A percentile compares a stretch with the other conserved stretches of the same genome.
These are phyloP conservation scores for Pilophorus perplexus DNA, from an alignment of 2,888 invertebrate genomes.

Conservation along the genomic window DNA sequence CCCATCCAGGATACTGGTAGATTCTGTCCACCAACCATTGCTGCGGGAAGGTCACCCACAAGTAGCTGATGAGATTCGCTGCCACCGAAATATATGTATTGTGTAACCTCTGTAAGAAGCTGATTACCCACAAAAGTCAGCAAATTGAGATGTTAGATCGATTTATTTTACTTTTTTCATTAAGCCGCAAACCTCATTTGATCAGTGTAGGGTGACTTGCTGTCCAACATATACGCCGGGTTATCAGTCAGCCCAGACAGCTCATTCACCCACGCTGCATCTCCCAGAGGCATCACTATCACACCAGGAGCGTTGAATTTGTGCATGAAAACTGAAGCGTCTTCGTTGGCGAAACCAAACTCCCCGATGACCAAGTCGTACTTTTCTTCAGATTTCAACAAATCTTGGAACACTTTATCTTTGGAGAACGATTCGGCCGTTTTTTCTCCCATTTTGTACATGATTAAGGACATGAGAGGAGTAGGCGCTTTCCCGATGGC, in stretches of 20 bases:
- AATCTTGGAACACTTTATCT: neutral
- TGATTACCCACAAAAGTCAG: too few species aligned
- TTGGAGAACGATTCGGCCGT: neutral
- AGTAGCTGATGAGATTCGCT: conserved; percentile 15
- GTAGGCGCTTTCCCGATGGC: neutral
- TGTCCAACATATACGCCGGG: conserved; percentile 41
- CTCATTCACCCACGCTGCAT: conserved; percentile 41
- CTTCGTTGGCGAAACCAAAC: conserved; percentile 40
- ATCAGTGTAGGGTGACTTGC: conserved; percentile 33
- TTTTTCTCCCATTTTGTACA: conserved; percentile 5
- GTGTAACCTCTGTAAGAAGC: conserved; percentile 24
- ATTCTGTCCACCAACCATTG: conserved; percentile 26
- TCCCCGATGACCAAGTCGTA: conserved; percentile 43
- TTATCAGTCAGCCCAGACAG: conserved; percentile 39
- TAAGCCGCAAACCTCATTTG: too few species aligned
- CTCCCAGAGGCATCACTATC: conserved; percentile 36
- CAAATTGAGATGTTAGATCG: too few species aligned
- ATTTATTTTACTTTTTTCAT: too few species aligned
- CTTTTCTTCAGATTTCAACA: conserved; percentile 37
- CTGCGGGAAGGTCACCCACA: neutral
- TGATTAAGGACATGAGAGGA: conserved; percentile 5
- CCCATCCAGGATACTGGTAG: conserved; percentile 42
- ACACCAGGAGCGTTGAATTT: conserved; percentile 46
- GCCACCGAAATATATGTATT: conserved; percentile 13
- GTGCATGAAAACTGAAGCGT: conserved; percentile 41